Evolutionary conservation across 2,888 invertebrate genomes (phyloP).

Genomic region (Octodonta nipae): DNA sequence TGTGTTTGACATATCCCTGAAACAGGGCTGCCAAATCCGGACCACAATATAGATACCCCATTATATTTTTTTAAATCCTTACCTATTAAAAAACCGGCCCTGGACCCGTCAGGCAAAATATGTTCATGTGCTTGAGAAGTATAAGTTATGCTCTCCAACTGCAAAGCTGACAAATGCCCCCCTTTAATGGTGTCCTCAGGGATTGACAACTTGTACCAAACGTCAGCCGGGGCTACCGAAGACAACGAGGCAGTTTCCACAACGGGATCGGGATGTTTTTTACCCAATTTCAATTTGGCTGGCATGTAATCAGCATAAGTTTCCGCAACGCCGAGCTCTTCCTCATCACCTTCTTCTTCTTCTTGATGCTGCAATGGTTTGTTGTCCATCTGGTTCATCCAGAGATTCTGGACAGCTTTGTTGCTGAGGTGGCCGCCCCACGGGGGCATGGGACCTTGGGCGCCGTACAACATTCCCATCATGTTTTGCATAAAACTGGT

Average conservation of each 20-base stretch:
- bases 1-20: too few relatives aligned
- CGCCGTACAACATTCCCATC: conserved; percentile 27
- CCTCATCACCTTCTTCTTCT: conserved; percentile 27
- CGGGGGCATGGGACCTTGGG: conserved; percentile 21
- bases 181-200: conserved; percentile 73
- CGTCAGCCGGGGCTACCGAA: conserved; percentile 87
- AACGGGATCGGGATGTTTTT: conserved; percentile 95
- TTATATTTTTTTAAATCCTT: background rate
- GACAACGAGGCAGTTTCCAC: conserved; percentile 97
- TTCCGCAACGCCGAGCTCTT: conserved; percentile 81
- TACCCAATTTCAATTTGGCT: conserved; percentile 82
- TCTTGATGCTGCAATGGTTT: conserved; percentile 28
- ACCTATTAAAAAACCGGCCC: conserved; percentile 93
- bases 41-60: too few relatives aligned
- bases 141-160: conserved; percentile 94
- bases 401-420: conserved; percentile 46
- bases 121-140: conserved; percentile 93
- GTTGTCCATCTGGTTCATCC: conserved; percentile 39
- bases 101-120: conserved; percentile 70
- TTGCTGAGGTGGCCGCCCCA: conserved; percentile 34
- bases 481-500: conserved; percentile 33
- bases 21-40: too few relatives aligned
- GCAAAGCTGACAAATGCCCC: conserved; percentile 85
- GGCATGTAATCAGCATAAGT: conserved; percentile 99
- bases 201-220: conserved; percentile 72